These are phyloP conservation scores for Leucoptera coffeella DNA, from an alignment of 2,888 invertebrate species.

Conservation along the genomic window DNA sequence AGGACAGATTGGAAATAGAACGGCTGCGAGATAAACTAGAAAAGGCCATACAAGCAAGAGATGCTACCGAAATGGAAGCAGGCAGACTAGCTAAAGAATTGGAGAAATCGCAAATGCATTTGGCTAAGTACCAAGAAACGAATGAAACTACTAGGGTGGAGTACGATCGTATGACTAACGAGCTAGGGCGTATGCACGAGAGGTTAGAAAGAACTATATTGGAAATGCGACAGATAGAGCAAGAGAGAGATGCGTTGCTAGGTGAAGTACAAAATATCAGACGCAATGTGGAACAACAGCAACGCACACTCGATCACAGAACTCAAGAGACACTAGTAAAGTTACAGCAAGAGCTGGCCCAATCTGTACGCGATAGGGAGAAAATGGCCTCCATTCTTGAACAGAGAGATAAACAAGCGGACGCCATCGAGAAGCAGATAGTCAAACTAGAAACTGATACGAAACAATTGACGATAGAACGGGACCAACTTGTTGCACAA, in stretches of 20 bases:
- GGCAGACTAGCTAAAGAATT: constrained; percentile 78
- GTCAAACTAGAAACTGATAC: constrained; percentile 80
- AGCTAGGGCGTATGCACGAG: constrained; percentile 75
- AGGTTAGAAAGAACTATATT: constrained; percentile 67
- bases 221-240: constrained; percentile 64
- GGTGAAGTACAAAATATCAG: constrained; percentile 63
- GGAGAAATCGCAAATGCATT: constrained; percentile 78
- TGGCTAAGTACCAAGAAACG: constrained; percentile 77
- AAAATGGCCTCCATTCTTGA: constrained; percentile 73
- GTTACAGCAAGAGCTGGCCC: constrained; percentile 66
- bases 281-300: constrained; percentile 58
- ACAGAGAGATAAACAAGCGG: constrained; percentile 71
- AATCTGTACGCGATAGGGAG: constrained; percentile 66
- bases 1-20: constrained; percentile 74
- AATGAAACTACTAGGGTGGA: constrained; percentile 79
- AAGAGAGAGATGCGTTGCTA: constrained; percentile 66
- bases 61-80: constrained; percentile 80
- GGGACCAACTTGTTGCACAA: constrained; percentile 83
- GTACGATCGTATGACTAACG: constrained; percentile 77
- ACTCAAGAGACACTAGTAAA: constrained; percentile 68
- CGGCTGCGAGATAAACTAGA: constrained; percentile 80
- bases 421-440: constrained; percentile 79
- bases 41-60: constrained; percentile 74
- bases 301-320: constrained; percentile 59
- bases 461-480: constrained; percentile 77